Percentiles rank a stretch among this genome's conserved stretches.
phyloP scores from a whole-genome alignment of 2,888 invertebrate genomes.

The Serripes groenlandicus region DNA sequence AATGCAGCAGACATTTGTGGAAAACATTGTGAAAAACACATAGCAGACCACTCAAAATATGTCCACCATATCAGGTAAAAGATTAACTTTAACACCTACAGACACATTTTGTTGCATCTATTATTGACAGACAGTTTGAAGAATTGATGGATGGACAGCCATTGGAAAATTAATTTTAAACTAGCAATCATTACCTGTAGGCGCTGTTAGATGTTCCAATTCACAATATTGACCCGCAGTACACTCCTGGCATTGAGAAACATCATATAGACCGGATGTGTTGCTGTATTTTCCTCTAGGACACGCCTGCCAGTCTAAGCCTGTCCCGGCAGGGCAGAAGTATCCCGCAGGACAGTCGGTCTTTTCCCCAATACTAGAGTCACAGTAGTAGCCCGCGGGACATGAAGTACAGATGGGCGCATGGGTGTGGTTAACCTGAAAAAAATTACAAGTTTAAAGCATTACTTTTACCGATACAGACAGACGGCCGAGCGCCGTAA shows the following conservation, averaged over 20 bases:
- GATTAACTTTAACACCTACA: too few relatives aligned
- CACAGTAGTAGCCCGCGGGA: slow-evolving; percentile 84
- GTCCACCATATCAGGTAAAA: too few relatives aligned
- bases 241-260: slow-evolving; percentile 83
- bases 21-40: too few relatives aligned
- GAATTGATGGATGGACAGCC: too few relatives aligned
- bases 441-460: background rate
- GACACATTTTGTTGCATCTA: too few relatives aligned
- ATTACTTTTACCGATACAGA: too few relatives aligned
- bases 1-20: background rate
- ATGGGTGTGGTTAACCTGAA: slow-evolving; percentile 84
- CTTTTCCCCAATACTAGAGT: slow-evolving; percentile 72
- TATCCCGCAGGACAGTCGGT: slow-evolving; percentile 82
- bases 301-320: slow-evolving; percentile 83
- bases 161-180: too few relatives aligned
- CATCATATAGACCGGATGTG: slow-evolving; percentile 76
- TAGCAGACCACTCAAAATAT: too few relatives aligned
- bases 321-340: slow-evolving; percentile 84
- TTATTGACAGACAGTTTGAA: too few relatives aligned
- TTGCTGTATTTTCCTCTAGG: slow-evolving; percentile 85
- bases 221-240: slow-evolving; percentile 83
- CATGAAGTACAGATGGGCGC: slow-evolving; percentile 81
- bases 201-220: slow-evolving; percentile 78
- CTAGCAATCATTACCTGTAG: slow-evolving; percentile 81
- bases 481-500: too few relatives aligned